Evolutionary conservation across 2,113 vertebrate genomes (phyloP), one percentile per base, ranked within the genome.

Genomic region (Cacatua alba): DNA sequence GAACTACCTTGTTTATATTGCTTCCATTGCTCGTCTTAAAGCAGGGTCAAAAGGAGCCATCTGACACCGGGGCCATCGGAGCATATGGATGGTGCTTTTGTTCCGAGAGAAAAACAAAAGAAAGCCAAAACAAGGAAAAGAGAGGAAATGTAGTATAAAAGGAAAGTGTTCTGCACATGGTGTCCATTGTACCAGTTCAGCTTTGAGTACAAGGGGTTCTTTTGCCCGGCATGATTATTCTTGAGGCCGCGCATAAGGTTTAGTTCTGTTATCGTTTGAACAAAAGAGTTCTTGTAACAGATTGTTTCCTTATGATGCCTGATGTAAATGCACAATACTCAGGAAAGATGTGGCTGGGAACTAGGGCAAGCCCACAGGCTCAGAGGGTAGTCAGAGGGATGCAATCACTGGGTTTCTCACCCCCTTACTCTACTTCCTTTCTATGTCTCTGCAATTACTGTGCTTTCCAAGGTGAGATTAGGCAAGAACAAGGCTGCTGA

Each of bases 391-490:
- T 15, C 29, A n/a, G 9, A 60, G 23, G 24, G 28, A 80, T 19
- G 7, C 13, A 11, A 18, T 21, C n/a, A 6, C 26, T 20, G 33
- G 3, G 11, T 44, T 29, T 41, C 51, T 69, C 37, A 19, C 35
- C 19, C n/a, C 31, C 24, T 67, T 35, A 51, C 24, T 75, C 62
- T 41, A 11, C 49, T 71, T 49, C 48, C 35, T 78, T 51, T 37
- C 59, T 3, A 2, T 46, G 43, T 60, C 67, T n/a, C 75, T 84
- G 55, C 86, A 93, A 43, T 91, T n/a, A 16, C 25, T 52, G 69
- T 33, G 35, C 53, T 82, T 91, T 37, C 78, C 53, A 57, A 90
- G 83, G 88, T 91, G 86, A 94, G 94, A 37, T 90, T 10, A 65
- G 37, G 78, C 28, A 95, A 88, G 71, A 80, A 7, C 55, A 24